Evolutionary conservation across 2,888 invertebrate species (phyloP).

Genomic region (Heliconius cydno): DNA sequence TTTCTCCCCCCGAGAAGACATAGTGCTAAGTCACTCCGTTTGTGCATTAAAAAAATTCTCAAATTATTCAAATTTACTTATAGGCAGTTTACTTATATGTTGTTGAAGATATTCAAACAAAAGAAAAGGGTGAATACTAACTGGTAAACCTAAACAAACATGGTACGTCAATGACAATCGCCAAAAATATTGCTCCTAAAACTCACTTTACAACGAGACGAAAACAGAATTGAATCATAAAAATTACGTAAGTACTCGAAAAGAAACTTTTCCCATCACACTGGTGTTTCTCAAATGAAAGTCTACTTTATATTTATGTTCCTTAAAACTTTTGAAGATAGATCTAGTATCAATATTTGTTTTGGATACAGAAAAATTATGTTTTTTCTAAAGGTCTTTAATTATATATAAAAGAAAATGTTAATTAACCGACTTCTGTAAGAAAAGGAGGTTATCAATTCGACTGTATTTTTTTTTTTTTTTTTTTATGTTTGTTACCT

Average conservation of each 20-base stretch:
- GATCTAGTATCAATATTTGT: background rate
- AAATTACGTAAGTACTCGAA: conserved; percentile 11
- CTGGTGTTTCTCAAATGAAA: background rate
- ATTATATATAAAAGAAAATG: too few species aligned
- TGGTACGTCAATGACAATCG: background rate
- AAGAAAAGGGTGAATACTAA: background rate
- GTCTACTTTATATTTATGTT: background rate
- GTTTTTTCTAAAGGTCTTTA: too few species aligned
- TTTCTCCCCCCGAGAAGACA: too few species aligned
- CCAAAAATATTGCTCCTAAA: background rate
- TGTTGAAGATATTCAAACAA: background rate
- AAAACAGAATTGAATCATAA: conserved; percentile 12
- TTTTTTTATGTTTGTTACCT: too few species aligned
- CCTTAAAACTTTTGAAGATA: background rate
- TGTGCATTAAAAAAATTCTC: background rate
- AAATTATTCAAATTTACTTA: background rate
- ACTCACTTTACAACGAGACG: conserved; percentile 6
- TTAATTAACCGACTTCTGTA: too few species aligned
- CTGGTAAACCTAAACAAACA: background rate
- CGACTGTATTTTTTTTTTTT: too few species aligned
- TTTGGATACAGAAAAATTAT: background rate
- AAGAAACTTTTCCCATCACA: conserved; percentile 13
- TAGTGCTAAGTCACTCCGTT: too few species aligned
- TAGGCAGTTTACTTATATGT: background rate
- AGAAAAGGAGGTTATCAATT: too few species aligned